Evolutionary conservation across 2,797 vertebrate genomes (phyloP).

Genomic region (Steatocranus sp.): DNA sequence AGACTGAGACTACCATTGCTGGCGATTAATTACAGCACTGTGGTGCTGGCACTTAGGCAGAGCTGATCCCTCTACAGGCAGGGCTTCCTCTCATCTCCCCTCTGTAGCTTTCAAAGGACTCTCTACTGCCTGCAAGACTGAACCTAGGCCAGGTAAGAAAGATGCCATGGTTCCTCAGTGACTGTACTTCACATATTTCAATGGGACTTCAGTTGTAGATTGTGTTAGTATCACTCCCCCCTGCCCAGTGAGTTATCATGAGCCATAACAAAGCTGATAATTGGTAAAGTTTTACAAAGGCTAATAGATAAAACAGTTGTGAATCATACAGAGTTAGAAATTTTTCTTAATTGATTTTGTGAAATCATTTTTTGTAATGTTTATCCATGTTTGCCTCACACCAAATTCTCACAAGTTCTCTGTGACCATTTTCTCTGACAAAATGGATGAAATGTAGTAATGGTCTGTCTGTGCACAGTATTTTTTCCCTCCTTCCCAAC

Average conservation of each 20-base stretch:
- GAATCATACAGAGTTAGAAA: background rate
- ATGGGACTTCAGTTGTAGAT: constrained; percentile 37
- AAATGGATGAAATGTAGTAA: constrained; percentile 56
- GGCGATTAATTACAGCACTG: constrained; percentile 89
- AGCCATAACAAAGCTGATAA: background rate
- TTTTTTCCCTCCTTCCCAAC: constrained; percentile 45
- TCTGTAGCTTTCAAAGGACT: constrained; percentile 82
- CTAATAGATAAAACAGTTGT: background rate
- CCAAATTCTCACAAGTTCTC: constrained; percentile 5
- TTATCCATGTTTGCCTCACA: background rate
- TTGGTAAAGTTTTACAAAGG: background rate
- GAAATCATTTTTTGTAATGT: background rate
- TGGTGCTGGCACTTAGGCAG: constrained; percentile 78
- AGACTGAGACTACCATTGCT: constrained; percentile 75
- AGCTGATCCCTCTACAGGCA: constrained; percentile 71
- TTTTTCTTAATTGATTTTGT: background rate
- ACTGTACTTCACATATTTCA: constrained; percentile 60
- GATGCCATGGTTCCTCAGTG: constrained; percentile 46
- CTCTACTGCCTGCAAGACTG: constrained; percentile 60
- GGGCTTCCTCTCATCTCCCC: constrained; percentile 76
- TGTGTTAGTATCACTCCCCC: constrained; percentile 18
- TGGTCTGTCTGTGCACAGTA: constrained; percentile 42
- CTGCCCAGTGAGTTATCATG: background rate
- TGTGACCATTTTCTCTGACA: constrained; percentile 28
- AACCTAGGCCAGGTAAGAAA: constrained; percentile 61